phyloP scores from a whole-genome alignment of 2,113 vertebrate genomes.

The Saccopteryx bilineata region DNA sequence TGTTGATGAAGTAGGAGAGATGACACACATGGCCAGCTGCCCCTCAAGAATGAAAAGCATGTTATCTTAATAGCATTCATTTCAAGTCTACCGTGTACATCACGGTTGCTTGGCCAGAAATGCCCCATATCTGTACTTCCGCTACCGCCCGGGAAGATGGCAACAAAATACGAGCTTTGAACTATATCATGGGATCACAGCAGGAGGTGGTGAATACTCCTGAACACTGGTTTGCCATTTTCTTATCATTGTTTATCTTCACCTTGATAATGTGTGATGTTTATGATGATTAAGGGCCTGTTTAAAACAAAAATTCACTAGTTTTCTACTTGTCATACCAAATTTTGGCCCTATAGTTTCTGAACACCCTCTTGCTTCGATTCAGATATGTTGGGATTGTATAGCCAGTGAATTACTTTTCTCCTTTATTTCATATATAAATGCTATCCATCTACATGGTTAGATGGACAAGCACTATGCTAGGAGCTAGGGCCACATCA shows the following conservation, averaged over 20 bases:
- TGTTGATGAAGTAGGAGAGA: slow-evolving; percentile 23
- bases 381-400: background rate
- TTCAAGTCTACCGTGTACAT: slow-evolving; percentile 61
- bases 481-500: background rate
- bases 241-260: slow-evolving; percentile 35
- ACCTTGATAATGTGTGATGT: background rate
- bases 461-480: background rate
- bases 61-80: slow-evolving; percentile 67
- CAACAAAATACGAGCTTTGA: slow-evolving; percentile 45
- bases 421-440: background rate
- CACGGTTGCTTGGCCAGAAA: slow-evolving; percentile 56
- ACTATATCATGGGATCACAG: background rate
- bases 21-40: slow-evolving; percentile 9
- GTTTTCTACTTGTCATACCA: background rate
- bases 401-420: background rate
- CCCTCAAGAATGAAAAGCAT: slow-evolving; percentile 40
- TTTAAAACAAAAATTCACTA: slow-evolving; percentile 46
- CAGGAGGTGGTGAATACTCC: background rate
- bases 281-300: background rate
- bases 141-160: slow-evolving; percentile 55
- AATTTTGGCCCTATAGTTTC: background rate
- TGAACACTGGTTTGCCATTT: background rate
- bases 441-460: background rate
- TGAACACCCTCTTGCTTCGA: background rate
- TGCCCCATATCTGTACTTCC: slow-evolving; percentile 53